Conservation (phyloP, 2,888 invertebrate genomes). For the Ectropis crepuscularia region DNA sequence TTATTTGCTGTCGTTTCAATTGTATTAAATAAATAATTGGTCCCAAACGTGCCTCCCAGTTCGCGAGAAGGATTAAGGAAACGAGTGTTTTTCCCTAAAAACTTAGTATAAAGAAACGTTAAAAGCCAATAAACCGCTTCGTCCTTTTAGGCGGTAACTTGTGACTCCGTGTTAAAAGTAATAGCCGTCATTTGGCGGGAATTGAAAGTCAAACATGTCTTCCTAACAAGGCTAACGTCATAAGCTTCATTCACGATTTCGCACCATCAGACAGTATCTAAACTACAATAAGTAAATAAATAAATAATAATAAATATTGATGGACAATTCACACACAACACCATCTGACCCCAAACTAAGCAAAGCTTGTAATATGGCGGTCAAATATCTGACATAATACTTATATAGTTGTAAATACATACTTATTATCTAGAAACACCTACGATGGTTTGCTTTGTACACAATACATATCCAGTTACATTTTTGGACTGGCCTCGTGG, state of each 20-base stretch:
- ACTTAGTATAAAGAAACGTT: slow-evolving; percentile 14
- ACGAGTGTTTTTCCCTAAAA: slow-evolving; percentile 7
- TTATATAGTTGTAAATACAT: too few species aligned
- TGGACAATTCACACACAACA: too few species aligned
- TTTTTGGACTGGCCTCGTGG: too few species aligned
- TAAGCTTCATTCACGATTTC: slow-evolving; percentile 14
- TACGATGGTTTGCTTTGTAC: too few species aligned
- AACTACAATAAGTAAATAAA: not conserved
- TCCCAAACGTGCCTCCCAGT: not conserved
- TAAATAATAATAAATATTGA: not conserved
- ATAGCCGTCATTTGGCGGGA: slow-evolving; percentile 22
- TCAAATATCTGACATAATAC: too few species aligned
- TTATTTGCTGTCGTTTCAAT: slow-evolving; percentile 5
- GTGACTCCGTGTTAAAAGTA: slow-evolving; percentile 29
- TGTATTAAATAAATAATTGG: slow-evolving; percentile 14
- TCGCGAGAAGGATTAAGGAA: slow-evolving; percentile 5
- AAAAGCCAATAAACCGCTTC: slow-evolving; percentile 27
- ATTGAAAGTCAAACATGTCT: slow-evolving; percentile 31
- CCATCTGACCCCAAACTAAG: too few species aligned
- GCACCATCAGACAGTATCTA: slow-evolving; percentile 7
- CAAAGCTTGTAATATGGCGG: too few species aligned
- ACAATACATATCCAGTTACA: too few species aligned
- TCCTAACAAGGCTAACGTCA: slow-evolving; percentile 25
- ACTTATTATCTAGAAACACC: too few species aligned
- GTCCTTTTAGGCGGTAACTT: slow-evolving; percentile 15